Percentiles rank a stretch among this genome's conserved stretches.
Conservation (phyloP, 2,888 invertebrate species). For the Tinea pellionella region DNA sequence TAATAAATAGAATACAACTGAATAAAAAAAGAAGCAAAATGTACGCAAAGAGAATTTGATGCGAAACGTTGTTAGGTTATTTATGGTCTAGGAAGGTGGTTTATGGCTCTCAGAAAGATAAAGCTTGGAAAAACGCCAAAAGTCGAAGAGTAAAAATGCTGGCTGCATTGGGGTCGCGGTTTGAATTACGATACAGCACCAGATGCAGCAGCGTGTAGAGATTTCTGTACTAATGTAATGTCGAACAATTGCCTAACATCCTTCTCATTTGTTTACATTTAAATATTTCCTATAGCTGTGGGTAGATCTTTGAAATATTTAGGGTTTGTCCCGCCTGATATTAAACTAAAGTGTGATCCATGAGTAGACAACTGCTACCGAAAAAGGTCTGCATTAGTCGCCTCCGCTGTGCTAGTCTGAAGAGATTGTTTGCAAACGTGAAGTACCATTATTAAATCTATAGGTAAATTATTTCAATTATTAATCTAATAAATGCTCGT, state of each 20-base stretch:
- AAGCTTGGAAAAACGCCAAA: conserved; percentile 46
- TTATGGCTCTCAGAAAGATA: conserved; percentile 31
- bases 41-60: conserved; percentile 33
- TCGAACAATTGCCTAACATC: neutral
- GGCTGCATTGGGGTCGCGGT: conserved; percentile 33
- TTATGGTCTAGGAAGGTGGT: conserved; percentile 30
- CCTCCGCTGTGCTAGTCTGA: too few species aligned
- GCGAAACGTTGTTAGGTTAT: conserved; percentile 36
- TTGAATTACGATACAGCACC: conserved; percentile 34
- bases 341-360: too few species aligned
- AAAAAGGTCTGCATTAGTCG: too few species aligned
- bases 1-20: neutral
- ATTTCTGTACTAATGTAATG: neutral
- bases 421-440: too few species aligned
- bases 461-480: too few species aligned
- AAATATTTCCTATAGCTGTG: too few species aligned
- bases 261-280: too few species aligned
- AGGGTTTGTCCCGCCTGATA: too few species aligned
- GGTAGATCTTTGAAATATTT: too few species aligned
- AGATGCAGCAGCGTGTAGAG: conserved; percentile 6
- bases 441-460: too few species aligned
- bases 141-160: conserved; percentile 29
- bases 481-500: too few species aligned
- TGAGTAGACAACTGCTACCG: too few species aligned
- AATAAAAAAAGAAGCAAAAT: neutral